Percentiles rank a stretch among this genome's conserved stretches.
Conservation (phyloP, 2,888 invertebrate species). For the Machimus rusticus region DNA sequence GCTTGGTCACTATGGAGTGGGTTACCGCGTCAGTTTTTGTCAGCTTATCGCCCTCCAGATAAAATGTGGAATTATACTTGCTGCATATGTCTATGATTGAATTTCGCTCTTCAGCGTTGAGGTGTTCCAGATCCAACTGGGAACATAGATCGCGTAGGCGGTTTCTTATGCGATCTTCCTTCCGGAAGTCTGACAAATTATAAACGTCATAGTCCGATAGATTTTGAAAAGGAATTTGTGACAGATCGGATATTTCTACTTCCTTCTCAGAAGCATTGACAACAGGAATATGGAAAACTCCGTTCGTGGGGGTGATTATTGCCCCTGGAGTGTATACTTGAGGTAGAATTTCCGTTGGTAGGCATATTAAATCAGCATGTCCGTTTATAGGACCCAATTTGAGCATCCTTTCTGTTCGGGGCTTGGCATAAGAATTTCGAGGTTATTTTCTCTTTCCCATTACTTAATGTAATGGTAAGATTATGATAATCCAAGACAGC, state of each 20-base stretch:
- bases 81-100: neutral
- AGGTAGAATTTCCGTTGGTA: neutral
- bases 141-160: neutral
- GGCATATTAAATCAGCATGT: neutral
- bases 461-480: too few relatives aligned
- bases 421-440: too few relatives aligned
- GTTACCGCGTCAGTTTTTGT: neutral
- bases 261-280: neutral
- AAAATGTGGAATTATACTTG: neutral
- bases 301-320: neutral
- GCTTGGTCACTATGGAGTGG: neutral
- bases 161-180: neutral
- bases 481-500: too few relatives aligned
- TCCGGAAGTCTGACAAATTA: neutral
- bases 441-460: too few relatives aligned
- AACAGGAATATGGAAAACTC: neutral
- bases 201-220: neutral
- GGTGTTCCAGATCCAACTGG: too few relatives aligned
- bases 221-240: neutral
- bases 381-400: too few relatives aligned
- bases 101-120: neutral
- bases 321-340: neutral
- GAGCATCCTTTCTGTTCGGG: too few relatives aligned
- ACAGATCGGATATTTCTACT: neutral
- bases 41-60: neutral